Evolutionary conservation across 2,797 vertebrate species (phyloP).

Genomic region (Clarias platycephalus): DNA sequence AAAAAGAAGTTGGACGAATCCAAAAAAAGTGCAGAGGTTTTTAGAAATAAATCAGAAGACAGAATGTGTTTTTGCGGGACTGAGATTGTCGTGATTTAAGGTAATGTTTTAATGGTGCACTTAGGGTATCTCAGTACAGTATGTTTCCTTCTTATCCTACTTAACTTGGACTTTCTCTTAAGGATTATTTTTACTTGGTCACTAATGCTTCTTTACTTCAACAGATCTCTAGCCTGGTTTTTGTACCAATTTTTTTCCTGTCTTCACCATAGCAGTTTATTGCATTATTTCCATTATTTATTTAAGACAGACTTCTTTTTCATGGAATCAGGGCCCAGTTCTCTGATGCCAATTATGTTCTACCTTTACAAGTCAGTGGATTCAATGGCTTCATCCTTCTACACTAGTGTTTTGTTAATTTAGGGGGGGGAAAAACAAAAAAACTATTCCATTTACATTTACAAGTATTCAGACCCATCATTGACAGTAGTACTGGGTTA

Average conservation of each 20-base stretch:
- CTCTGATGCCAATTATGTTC: background rate
- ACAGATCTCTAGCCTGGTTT: background rate
- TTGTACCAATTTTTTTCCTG: background rate
- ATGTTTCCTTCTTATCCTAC: background rate
- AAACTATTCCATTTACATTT: too few relatives aligned
- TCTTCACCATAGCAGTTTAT: background rate
- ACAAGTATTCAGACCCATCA: too few relatives aligned
- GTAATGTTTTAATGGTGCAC: slow-evolving; percentile 24
- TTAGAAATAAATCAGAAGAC: background rate
- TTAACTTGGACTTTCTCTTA: background rate
- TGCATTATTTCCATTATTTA: slow-evolving; percentile 51
- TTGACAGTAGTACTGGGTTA: too few relatives aligned
- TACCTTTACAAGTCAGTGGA: background rate
- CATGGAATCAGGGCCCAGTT: slow-evolving; percentile 31
- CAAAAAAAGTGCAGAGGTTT: background rate
- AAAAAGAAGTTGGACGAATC: background rate
- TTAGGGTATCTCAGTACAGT: background rate
- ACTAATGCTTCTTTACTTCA: background rate
- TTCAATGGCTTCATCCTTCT: too few relatives aligned
- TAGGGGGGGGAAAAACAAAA: too few relatives aligned
- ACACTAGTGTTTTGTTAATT: too few relatives aligned
- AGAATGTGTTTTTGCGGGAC: background rate
- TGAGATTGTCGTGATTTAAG: slow-evolving; percentile 6
- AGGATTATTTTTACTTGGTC: background rate
- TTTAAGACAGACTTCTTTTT: slow-evolving; percentile 46